Evolutionary conservation across 2,113 vertebrate species (phyloP), one percentile per base, ranked within the genome.

Genomic region (Asarcornis scutulata): DNA sequence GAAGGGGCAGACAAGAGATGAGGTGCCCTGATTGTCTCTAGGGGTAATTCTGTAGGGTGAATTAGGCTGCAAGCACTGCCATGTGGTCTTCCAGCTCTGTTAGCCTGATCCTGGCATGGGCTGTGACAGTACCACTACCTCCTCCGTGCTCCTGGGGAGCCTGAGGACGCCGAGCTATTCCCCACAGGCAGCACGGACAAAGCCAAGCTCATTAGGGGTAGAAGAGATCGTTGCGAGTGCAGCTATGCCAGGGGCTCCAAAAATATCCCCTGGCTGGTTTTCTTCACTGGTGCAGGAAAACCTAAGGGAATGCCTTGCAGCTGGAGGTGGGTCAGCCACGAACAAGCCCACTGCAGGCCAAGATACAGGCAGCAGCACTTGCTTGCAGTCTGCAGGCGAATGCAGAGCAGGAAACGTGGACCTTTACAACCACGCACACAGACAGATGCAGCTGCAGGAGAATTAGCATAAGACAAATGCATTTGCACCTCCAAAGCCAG

Each of bases 401-500:
- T 85, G 82, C 81, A 76, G 74, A 92, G 89, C 2, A 4, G 67
- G 62, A 68, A 95, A 66, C 15, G 15, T 46, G 71, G 71, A 84
- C 50, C 44, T 63, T 89, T 77, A 69, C 53, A 78, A 64, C 66
- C 40, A 67, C 40, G 64, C 87, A 85, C 31, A 88, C 76, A 91
- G 78, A 79, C 0, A 4, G 59, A 63, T 46, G 82, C 55, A 89
- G 74, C 3, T 93, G 82, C 87, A 86, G 67, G 83, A 73, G 67
- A 36, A 87, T 89, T 92, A 91, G 75, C 84, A 27, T 74, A 85
- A 91, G 72, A 85, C 2, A 0, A 96, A 87, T 88, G 72, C 68
- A 86, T 89, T 91, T 91, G 58, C 82, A 94, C 82, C 79, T 93
- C 69, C n/a, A 83, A 80, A 96, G 66, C 44, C 36, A 97, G 50